Percentiles rank a stretch among this genome's conserved stretches.
These are phyloP conservation scores for Zonotrichia leucophrys DNA, from an alignment of 2,113 vertebrate genomes.

Conservation along the genomic window DNA sequence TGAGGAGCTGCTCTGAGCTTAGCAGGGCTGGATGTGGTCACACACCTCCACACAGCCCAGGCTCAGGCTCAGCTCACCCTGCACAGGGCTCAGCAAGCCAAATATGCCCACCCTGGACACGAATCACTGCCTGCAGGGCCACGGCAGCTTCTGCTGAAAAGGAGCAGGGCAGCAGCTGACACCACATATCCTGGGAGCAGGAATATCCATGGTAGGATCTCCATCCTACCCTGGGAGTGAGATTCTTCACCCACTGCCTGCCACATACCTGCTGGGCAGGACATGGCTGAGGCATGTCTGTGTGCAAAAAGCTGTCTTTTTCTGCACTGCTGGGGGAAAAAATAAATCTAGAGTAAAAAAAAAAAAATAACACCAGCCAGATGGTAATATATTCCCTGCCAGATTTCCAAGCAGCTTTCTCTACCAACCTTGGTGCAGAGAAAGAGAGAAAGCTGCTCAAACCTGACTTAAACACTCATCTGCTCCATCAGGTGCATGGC, in stretches of 20 bases:
- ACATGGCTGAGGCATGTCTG: background rate
- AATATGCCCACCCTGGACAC: background rate
- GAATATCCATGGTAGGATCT: background rate
- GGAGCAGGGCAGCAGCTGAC: background rate
- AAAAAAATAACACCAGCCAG: background rate
- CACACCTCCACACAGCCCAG: background rate
- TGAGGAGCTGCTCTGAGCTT: background rate
- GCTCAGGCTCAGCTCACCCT: background rate
- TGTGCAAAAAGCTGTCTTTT: background rate
- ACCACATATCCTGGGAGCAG: background rate
- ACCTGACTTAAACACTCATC: background rate
- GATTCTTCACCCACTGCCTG: background rate
- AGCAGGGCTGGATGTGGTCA: background rate
- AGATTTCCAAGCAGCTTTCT: conserved; percentile 27
- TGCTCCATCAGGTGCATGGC: background rate
- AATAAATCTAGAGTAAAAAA: background rate
- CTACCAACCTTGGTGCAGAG: background rate
- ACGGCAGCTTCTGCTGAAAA: background rate
- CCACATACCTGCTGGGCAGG: background rate
- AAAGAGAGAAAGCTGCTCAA: background rate
- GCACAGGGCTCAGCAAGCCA: background rate
- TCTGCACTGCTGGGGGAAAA: background rate
- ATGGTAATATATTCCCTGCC: conserved; percentile 31
- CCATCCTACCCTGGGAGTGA: background rate
- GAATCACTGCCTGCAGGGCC: background rate